phyloP scores from a whole-genome alignment of 30 jellyfish, hydroid and myxozoan genomes.

The Sanderia malayensis region DNA sequence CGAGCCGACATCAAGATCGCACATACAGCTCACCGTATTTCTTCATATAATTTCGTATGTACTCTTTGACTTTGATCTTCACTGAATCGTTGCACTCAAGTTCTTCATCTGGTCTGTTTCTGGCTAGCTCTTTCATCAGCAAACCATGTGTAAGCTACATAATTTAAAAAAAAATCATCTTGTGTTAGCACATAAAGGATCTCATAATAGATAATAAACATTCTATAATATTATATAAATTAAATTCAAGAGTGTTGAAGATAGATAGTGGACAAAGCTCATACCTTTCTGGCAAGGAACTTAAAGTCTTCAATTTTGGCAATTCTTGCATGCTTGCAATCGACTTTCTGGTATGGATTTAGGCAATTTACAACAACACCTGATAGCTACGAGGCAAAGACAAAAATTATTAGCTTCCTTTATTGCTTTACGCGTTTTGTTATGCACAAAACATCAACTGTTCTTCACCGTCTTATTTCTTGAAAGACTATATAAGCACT shows the following conservation, averaged over 20 bases:
- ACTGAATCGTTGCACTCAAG: slow-evolving; percentile 88
- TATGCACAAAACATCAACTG: too few species aligned
- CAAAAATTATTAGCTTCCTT: too few species aligned
- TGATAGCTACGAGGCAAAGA: slow-evolving; percentile 55
- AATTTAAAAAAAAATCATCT: too few species aligned
- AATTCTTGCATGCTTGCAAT: slow-evolving; percentile 91
- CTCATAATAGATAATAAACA: too few species aligned
- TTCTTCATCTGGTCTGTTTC: slow-evolving; percentile 73
- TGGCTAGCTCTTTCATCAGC: slow-evolving; percentile 87
- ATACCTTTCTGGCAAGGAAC: slow-evolving; percentile 94
- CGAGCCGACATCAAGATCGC: slow-evolving; percentile 56
- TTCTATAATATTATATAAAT: too few species aligned
- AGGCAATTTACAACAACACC: slow-evolving; percentile 87
- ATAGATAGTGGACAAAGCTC: too few species aligned
- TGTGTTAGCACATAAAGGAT: too few species aligned
- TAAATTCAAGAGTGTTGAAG: too few species aligned
- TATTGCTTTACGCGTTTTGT: too few species aligned
- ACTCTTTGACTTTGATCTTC: slow-evolving; percentile 86
- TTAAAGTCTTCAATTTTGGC: slow-evolving; percentile 84
- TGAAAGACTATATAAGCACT: too few species aligned
- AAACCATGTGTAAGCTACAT: slow-evolving; percentile 93
- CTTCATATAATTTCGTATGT: slow-evolving; percentile 84
- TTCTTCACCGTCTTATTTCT: too few species aligned
- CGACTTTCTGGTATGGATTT: slow-evolving; percentile 90
- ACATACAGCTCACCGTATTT: slow-evolving; percentile 80